These are phyloP conservation scores for Hydrozoanthus gracilis DNA, from an alignment of 92 coral and sea anemone species.

Conservation along the genomic window DNA sequence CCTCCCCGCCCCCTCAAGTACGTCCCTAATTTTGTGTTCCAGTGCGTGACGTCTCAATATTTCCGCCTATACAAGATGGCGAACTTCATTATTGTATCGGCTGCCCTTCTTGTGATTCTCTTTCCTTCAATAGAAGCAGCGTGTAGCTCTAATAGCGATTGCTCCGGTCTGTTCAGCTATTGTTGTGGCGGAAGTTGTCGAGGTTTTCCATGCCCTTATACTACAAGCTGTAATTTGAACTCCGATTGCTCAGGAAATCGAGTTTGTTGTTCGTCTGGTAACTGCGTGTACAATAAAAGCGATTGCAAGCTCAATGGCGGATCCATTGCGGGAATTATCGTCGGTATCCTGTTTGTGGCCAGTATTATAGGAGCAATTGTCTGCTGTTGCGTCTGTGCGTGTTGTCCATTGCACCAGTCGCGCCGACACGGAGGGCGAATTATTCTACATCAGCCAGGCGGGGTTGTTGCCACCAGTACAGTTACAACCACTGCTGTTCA, in stretches of 20 bases:
- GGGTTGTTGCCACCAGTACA: background rate
- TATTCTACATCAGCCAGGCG: background rate
- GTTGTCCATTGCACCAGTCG: constrained; percentile 24
- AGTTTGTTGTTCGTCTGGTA: constrained; percentile 39
- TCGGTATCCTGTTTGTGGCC: background rate
- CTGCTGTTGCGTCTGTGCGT: constrained; percentile 8
- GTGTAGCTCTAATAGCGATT: constrained; percentile 9
- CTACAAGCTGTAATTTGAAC: constrained; percentile 7
- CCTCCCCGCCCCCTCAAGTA: constrained; percentile 23
- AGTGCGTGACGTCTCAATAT: too few species aligned
- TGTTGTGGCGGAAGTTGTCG: constrained; percentile 30
- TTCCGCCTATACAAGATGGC: constrained; percentile 43
- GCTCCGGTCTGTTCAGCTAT: background rate
- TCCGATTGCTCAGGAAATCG: constrained; percentile 32
- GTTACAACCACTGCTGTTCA: background rate
- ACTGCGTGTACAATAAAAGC: background rate
- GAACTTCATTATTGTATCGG: constrained; percentile 40
- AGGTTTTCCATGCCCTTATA: background rate
- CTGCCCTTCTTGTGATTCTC: background rate
- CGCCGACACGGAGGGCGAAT: constrained; percentile 3
- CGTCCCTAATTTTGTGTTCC: too few species aligned
- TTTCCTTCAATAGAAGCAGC: background rate
- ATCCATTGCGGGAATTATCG: constrained; percentile 17
- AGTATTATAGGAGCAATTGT: background rate
- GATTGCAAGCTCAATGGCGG: constrained; percentile 23